Conservation (phyloP, 2,888 invertebrate species). For the Ectemnius lituratus region DNA sequence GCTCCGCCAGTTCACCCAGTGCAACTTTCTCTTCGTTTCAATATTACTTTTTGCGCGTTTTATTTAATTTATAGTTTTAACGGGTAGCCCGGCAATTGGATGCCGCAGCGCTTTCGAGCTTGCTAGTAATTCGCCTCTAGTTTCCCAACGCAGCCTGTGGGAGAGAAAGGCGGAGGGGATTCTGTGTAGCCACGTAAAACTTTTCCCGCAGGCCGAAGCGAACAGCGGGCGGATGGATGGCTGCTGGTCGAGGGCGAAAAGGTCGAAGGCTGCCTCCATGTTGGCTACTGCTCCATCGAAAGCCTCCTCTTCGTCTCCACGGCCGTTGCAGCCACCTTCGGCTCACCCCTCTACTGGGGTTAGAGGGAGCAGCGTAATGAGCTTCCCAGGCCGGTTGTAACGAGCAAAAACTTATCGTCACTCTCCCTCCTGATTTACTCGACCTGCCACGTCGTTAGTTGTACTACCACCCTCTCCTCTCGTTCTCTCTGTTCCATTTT, state of each 20-base stretch:
- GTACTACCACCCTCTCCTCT: constrained; percentile 46
- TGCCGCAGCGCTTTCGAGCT: constrained; percentile 23
- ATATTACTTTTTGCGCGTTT: constrained; percentile 28
- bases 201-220: constrained; percentile 30
- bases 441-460: constrained; percentile 71
- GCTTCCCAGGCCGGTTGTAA: constrained; percentile 73
- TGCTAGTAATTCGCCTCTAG: constrained; percentile 24
- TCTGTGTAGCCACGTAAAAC: constrained; percentile 43
- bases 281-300: constrained; percentile 21
- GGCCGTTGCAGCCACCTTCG: constrained; percentile 22
- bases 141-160: constrained; percentile 21
- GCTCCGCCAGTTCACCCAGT: not conserved
- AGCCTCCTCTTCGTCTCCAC: not conserved
- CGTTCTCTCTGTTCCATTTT: constrained; percentile 1
- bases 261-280: constrained; percentile 49
- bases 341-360: constrained; percentile 36
- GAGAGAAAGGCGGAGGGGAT: constrained; percentile 21
- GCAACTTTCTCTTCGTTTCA: not conserved
- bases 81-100: constrained; percentile 24
- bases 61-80: constrained; percentile 42
- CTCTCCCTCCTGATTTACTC: constrained; percentile 73
- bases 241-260: constrained; percentile 51
- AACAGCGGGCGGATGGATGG: constrained; percentile 9
- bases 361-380: constrained; percentile 67
- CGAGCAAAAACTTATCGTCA: constrained; percentile 76